Base-by-base conservation (phyloP, 2,797 vertebrate genomes). In the Atherinosoma microstoma region DNA sequence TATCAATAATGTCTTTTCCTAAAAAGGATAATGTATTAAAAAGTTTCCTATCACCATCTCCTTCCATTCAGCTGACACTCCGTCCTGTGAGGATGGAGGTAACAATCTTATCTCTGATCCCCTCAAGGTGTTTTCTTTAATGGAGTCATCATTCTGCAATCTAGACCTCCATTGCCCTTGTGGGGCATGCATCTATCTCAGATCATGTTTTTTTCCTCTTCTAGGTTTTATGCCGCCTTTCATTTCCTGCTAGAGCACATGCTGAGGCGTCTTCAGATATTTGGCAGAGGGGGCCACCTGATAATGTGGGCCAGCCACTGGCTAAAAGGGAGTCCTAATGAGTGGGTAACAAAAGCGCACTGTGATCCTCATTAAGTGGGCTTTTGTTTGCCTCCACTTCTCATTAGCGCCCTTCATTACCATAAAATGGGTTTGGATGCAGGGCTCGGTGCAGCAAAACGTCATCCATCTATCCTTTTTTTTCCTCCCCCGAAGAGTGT, bases 341-440 rank as follows among this genome's bases (percentile, higher is more conserved):
- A 79, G 63, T 45, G 45, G 59, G 54, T 34, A 73, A 45, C 66
- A 40, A 63, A 71, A 67, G 62, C 56, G 47, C 56, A 72, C 51
- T 49, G 64, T 54, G 61, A 54, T 76, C 49, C 73, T 89, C 78
- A 83, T 87, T 89, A 88, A 70, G 56, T 72, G 20, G 1, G 59
- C 73, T 78, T 80, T 79, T 83, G 73, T 86, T 82, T 70, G 71
- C 75, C 65, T 82, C 61, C n/a, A 49, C 16, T 72, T 77, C 79
- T 88, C 72, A 83, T 85, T 85, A 82, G 69, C 45, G 0, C 11
- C 68, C 27, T 67, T 84, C 38, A 69, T 77, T 78, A 68, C 40
- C 56, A 79, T 34, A 72, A 22, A 65, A 64, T n/a, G 30, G 54
- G 49, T 61, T 79, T 42, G 8, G 29, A 75, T 29, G 24, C 51